phyloP scores from a whole-genome alignment of 1,140 invertebrate species.

The Lordiphosa collinella region DNA sequence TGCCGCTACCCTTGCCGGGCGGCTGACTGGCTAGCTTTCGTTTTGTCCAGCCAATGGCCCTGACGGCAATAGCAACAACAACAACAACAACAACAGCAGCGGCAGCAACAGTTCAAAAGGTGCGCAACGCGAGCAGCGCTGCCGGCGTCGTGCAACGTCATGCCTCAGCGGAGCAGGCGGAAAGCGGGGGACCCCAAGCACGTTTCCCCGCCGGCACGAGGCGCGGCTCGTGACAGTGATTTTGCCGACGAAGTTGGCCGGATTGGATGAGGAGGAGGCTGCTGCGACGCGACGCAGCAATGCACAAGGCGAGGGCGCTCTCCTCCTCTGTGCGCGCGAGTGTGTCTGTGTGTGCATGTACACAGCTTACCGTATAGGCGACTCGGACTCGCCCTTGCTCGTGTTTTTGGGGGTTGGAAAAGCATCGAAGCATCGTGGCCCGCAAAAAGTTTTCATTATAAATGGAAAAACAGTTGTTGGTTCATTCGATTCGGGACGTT shows the following conservation, averaged over 20 bases:
- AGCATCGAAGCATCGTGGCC: slow-evolving; percentile 26
- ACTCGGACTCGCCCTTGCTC: slow-evolving; percentile 42
- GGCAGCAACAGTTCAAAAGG: slow-evolving; percentile 54
- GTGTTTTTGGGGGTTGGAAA: slow-evolving; percentile 66
- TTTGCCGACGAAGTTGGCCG: slow-evolving; percentile 30
- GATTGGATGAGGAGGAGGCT: slow-evolving; percentile 19
- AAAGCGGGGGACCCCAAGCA: background rate
- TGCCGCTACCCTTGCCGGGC: slow-evolving; percentile 1
- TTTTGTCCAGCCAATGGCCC: slow-evolving; percentile 59
- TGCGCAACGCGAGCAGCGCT: slow-evolving; percentile 25
- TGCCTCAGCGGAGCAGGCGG: slow-evolving; percentile 45
- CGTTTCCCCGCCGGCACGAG: slow-evolving; percentile 55
- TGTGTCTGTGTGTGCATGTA: slow-evolving; percentile 4
- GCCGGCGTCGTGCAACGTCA: slow-evolving; percentile 51
- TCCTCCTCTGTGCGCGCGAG: slow-evolving; percentile 13
- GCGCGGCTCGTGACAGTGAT: slow-evolving; percentile 67
- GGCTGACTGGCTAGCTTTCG: slow-evolving; percentile 24
- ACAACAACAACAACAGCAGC: slow-evolving; percentile 1
- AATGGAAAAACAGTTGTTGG: slow-evolving; percentile 71
- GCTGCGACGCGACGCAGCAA: slow-evolving; percentile 32
- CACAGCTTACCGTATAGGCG: slow-evolving; percentile 11
- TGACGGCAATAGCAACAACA: slow-evolving; percentile 43
- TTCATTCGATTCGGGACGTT: slow-evolving; percentile 78
- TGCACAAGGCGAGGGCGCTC: slow-evolving; percentile 14
- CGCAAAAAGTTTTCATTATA: slow-evolving; percentile 77